Evolutionary conservation across 2,797 vertebrate species (phyloP).

Genomic region (Lates japonicus): DNA sequence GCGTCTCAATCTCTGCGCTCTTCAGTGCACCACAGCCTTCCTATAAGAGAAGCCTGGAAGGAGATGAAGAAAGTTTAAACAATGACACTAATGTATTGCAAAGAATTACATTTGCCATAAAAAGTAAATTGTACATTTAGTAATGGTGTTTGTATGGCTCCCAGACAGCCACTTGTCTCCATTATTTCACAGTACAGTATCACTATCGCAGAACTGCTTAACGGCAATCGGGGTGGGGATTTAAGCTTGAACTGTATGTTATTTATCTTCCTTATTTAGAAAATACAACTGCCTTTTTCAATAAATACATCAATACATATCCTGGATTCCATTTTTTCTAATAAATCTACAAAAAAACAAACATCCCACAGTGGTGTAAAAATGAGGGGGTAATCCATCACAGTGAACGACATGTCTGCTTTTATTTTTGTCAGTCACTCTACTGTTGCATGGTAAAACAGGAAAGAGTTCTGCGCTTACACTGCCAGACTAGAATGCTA

Average conservation of each 20-base stretch:
- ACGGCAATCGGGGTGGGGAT: neutral
- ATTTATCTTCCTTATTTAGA: slow-evolving; percentile 25
- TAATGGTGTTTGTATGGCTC: slow-evolving; percentile 16
- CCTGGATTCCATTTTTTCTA: neutral
- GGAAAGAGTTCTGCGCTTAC: neutral
- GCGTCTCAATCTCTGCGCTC: slow-evolving; percentile 38
- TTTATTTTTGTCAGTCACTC: slow-evolving; percentile 25
- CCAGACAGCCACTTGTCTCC: slow-evolving; percentile 22
- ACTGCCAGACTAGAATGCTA: neutral
- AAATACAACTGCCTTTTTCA: slow-evolving; percentile 1
- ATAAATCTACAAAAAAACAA: slow-evolving; percentile 12
- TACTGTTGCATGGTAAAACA: neutral
- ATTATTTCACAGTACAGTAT: neutral
- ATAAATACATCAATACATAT: neutral
- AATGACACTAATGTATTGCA: slow-evolving; percentile 18
- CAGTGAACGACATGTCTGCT: slow-evolving; percentile 9
- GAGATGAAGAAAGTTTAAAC: neutral
- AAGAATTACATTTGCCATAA: neutral
- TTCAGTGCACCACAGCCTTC: slow-evolving; percentile 3
- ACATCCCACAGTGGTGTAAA: neutral
- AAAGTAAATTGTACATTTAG: slow-evolving; percentile 7
- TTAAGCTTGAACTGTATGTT: neutral
- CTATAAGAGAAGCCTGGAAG: slow-evolving; percentile 1
- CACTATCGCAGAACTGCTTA: neutral
- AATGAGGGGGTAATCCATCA: slow-evolving; percentile 27